Conservation (phyloP, 1,140 invertebrate species). For the Drosophila parabipectinata region DNA sequence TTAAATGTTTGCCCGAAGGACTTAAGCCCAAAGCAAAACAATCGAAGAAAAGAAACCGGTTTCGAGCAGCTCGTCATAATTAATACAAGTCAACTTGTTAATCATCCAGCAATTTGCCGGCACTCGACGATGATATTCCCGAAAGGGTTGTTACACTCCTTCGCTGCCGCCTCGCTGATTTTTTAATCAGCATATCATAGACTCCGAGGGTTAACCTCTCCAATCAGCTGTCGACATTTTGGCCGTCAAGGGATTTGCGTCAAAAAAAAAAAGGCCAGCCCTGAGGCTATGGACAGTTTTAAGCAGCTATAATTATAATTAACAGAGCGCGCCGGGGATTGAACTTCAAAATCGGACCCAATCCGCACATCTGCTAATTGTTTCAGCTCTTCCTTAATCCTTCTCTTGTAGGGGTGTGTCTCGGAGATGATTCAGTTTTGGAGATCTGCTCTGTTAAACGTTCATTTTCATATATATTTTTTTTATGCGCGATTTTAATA, state of each 20-base stretch:
- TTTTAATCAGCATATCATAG: conserved; percentile 79
- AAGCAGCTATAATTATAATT: conserved; percentile 74
- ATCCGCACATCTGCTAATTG: conserved; percentile 74
- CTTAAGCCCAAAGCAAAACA: conserved; percentile 40
- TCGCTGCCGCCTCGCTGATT: conserved; percentile 55
- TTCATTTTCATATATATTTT: conserved; percentile 1
- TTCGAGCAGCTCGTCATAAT: conserved; percentile 51
- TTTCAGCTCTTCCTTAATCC: conserved; percentile 53
- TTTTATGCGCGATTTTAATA: conserved; percentile 37
- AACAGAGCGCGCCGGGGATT: conserved; percentile 51
- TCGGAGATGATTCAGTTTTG: conserved; percentile 22
- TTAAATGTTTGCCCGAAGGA: conserved; percentile 59
- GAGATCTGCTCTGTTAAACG: conserved; percentile 24
- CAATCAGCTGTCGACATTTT: conserved; percentile 77
- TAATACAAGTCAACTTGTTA: conserved; percentile 81
- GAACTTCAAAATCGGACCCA: conserved; percentile 24
- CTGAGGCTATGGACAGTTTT: conserved; percentile 14
- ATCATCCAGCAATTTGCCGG: conserved; percentile 69
- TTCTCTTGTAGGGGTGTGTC: conserved; percentile 38
- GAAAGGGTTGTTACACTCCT: conserved; percentile 64
- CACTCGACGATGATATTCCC: conserved; percentile 45
- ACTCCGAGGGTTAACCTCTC: conserved; percentile 23
- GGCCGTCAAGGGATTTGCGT: conserved; percentile 45
- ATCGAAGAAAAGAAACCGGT: conserved; percentile 42
- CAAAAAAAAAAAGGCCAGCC: conserved; percentile 21